Conservation (phyloP, 2,797 vertebrate genomes). For the Rhynchotus rufescens region DNA sequence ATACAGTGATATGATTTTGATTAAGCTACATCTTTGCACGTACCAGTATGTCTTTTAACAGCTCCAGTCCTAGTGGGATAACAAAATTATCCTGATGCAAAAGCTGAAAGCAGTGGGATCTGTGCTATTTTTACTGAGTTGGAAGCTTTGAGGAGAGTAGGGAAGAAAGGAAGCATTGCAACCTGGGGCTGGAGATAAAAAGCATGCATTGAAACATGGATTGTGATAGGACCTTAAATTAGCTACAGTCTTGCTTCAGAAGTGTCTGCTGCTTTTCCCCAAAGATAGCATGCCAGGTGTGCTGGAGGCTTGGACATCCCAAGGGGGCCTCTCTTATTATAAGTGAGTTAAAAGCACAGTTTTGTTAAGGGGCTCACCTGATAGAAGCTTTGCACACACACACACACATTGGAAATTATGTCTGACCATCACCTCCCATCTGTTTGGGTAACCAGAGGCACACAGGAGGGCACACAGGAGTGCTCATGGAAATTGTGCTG, state of each 20-base stretch:
- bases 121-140: not conserved
- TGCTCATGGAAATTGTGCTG: not conserved
- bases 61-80: not conserved
- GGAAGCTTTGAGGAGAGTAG: not conserved
- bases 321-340: not conserved
- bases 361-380: not conserved
- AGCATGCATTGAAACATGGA: accelerated
- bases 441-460: not conserved
- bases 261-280: not conserved
- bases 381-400: not conserved
- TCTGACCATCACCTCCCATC: not conserved
- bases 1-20: not conserved
- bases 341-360: not conserved
- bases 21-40: not conserved
- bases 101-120: not conserved
- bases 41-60: not conserved
- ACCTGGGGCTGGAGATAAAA: not conserved
- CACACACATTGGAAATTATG: accelerated
- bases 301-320: not conserved
- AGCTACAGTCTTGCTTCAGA: not conserved
- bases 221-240: not conserved
- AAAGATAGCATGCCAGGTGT: not conserved
- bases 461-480: no score
- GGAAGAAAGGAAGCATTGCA: not conserved
- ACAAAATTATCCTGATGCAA: not conserved